Percentiles rank a stretch among this genome's conserved stretches.
Conservation (phyloP, 2,888 invertebrate genomes). For the Hedychridium roseum region DNA sequence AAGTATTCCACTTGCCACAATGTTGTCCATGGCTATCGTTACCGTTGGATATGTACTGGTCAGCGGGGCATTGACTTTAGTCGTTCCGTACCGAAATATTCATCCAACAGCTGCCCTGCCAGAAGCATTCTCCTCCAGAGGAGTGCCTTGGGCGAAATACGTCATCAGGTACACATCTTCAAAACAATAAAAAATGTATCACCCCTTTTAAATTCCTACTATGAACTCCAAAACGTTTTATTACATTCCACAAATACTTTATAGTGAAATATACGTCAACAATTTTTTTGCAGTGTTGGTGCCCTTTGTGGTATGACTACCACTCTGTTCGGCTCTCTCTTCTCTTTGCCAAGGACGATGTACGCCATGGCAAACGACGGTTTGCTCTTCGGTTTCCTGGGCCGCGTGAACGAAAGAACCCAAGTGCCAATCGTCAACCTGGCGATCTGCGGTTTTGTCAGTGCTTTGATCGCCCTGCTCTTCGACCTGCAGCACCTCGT, state of each 20-base stretch:
- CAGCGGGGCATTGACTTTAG: conserved; percentile 81
- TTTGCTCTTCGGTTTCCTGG: conserved; percentile 81
- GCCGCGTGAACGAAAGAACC: conserved; percentile 79
- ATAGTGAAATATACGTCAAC: too few relatives aligned
- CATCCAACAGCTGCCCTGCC: conserved; percentile 82
- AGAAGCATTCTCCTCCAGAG: conserved; percentile 78
- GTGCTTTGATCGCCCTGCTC: conserved; percentile 81
- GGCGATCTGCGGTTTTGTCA: conserved; percentile 77
- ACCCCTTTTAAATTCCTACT: too few relatives aligned
- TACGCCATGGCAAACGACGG: conserved; percentile 94
- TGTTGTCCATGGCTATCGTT: conserved; percentile 81
- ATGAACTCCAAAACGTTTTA: too few relatives aligned
- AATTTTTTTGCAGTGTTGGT: conserved; percentile 68
- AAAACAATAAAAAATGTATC: background rate
- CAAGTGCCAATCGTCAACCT: conserved; percentile 83
- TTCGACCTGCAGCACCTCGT: conserved; percentile 90
- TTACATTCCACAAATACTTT: too few relatives aligned
- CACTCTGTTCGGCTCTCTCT: conserved; percentile 84
- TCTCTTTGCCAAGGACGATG: conserved; percentile 84
- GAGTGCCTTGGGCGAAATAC: conserved; percentile 85
- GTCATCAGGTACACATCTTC: conserved; percentile 64
- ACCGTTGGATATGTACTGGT: conserved; percentile 83
- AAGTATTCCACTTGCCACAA: conserved; percentile 85
- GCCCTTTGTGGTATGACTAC: conserved; percentile 94
- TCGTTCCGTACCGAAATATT: conserved; percentile 80